Conservation (phyloP, 1,140 invertebrate genomes). For the Saccostrea cuccullata region DNA sequence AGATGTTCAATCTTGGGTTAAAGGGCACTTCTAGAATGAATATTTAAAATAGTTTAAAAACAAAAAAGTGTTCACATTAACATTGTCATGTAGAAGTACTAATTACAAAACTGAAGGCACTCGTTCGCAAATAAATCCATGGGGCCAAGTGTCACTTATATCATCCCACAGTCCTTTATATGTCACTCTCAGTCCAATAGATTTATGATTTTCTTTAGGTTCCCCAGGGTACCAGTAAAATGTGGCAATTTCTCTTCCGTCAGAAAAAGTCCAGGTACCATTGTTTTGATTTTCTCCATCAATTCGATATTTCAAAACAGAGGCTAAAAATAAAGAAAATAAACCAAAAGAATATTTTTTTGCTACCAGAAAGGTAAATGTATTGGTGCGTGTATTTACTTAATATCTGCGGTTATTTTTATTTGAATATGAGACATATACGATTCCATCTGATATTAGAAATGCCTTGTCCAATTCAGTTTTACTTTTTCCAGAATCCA, state of each 20-base stretch:
- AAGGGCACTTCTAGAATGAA: no score
- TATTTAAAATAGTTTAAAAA: no score
- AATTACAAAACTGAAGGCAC: background rate
- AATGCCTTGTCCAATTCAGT: no score
- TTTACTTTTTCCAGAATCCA: no score
- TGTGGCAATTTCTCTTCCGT: background rate
- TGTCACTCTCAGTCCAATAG: background rate
- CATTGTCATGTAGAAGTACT: background rate
- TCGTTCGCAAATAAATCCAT: background rate
- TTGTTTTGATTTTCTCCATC: background rate
- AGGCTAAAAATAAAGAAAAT: background rate
- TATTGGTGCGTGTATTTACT: no score
- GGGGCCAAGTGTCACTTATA: background rate
- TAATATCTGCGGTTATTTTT: no score
- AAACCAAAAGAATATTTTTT: background rate
- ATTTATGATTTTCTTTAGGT: background rate
- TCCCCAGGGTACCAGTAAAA: conserved; percentile 14
- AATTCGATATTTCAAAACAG: conserved; percentile 6
- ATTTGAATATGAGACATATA: no score
- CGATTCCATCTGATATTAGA: no score
- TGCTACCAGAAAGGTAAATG: background rate
- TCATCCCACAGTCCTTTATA: conserved; percentile 11
- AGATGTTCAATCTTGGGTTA: no score
- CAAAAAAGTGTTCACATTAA: no score
- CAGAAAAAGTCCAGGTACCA: background rate